Percentiles rank a stretch among this genome's conserved stretches.
Conservation (phyloP, 2,888 invertebrate species). For the Caradrina kadenii region DNA sequence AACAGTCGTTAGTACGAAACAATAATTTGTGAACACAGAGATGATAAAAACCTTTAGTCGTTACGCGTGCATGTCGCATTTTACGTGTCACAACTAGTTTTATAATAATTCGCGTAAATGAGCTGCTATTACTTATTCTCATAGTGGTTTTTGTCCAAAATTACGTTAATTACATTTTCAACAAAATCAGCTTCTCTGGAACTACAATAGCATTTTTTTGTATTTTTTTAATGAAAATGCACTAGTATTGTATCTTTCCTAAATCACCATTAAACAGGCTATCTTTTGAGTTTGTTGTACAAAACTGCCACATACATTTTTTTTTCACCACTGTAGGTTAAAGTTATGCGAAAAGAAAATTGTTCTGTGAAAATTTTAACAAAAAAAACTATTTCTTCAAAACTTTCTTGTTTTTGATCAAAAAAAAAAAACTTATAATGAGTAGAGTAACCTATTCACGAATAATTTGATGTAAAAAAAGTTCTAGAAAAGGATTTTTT, state of each 20-base stretch:
- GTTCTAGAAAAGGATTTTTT: not conserved
- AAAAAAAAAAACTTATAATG: slow-evolving; percentile 4
- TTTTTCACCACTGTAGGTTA: slow-evolving; percentile 8
- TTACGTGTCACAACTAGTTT: slow-evolving; percentile 12
- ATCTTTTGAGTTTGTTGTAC: slow-evolving; percentile 17
- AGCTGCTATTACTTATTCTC: slow-evolving; percentile 17
- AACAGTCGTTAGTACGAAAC: slow-evolving; percentile 22
- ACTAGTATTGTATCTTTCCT: slow-evolving; percentile 9
- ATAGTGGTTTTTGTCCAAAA: slow-evolving; percentile 18
- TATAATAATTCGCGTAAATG: slow-evolving; percentile 22
- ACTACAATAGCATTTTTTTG: not conserved
- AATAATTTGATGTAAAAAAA: slow-evolving; percentile 12
- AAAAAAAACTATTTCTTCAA: not conserved
- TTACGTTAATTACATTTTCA: slow-evolving; percentile 4
- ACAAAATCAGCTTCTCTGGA: slow-evolving; percentile 3
- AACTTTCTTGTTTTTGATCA: slow-evolving; percentile 2
- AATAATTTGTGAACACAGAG: slow-evolving; percentile 2
- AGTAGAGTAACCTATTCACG: slow-evolving; percentile 3
- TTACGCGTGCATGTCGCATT: slow-evolving; percentile 15
- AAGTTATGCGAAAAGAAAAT: slow-evolving; percentile 10
- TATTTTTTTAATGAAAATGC: slow-evolving; percentile 6
- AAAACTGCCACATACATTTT: slow-evolving; percentile 9
- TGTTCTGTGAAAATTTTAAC: slow-evolving; percentile 2
- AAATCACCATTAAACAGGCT: slow-evolving; percentile 14
- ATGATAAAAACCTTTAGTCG: slow-evolving; percentile 8